Conservation (phyloP, 2,888 invertebrate species). For the Chymomyza procnemis region DNA sequence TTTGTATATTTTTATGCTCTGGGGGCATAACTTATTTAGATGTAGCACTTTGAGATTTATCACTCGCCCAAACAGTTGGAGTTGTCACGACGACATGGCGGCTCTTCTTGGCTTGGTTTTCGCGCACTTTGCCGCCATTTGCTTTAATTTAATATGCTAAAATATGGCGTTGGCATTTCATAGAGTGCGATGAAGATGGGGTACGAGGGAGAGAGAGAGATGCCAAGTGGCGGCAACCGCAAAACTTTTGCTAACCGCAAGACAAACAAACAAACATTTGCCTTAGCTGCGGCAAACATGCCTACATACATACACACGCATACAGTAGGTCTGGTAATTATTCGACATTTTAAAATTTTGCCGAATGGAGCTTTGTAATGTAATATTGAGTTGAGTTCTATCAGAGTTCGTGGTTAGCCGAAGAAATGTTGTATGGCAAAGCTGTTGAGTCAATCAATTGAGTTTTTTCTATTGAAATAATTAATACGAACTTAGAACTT, state of each 20-base stretch:
- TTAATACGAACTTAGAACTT: too few species aligned
- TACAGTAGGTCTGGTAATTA: too few species aligned
- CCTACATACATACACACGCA: neutral
- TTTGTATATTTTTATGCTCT: neutral
- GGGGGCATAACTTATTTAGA: slow-evolving; percentile 62
- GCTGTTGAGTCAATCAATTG: too few species aligned
- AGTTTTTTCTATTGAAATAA: too few species aligned
- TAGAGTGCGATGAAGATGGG: slow-evolving; percentile 17
- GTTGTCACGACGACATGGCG: neutral
- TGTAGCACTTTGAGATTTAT: slow-evolving; percentile 64
- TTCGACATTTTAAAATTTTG: too few species aligned
- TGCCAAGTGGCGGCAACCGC: slow-evolving; percentile 45
- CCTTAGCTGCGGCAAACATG: neutral
- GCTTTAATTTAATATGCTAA: slow-evolving; percentile 71
- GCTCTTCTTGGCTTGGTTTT: neutral
- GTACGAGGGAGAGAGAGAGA: too few species aligned
- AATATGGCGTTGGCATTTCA: slow-evolving; percentile 59
- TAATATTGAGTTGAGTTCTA: too few species aligned
- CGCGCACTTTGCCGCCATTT: slow-evolving; percentile 44
- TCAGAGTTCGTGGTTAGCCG: too few species aligned
- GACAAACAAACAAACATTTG: slow-evolving; percentile 7
- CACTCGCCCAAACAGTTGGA: slow-evolving; percentile 46
- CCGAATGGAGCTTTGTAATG: too few species aligned
- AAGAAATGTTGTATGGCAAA: too few species aligned
- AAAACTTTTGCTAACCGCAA: slow-evolving; percentile 57